Evolutionary conservation across 2,797 vertebrate species (phyloP).

Genomic region (Peromyscus melanophrys): DNA sequence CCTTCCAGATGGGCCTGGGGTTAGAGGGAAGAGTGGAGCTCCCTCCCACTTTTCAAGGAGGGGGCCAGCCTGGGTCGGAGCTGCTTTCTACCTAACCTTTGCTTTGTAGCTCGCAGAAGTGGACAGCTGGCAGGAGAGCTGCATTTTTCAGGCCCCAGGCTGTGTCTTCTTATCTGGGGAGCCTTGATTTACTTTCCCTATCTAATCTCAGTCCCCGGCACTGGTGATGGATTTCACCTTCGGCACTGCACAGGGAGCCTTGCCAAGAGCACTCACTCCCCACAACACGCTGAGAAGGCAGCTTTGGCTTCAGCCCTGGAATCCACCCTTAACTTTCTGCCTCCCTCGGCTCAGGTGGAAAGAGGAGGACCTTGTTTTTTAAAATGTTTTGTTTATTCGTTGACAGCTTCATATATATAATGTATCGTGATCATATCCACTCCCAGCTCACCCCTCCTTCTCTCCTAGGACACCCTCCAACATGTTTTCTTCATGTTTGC

Average conservation of each 20-base stretch:
- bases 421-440: not conserved
- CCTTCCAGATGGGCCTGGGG: not conserved
- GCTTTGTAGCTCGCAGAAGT: conserved; percentile 50
- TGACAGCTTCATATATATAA: not conserved
- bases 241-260: conserved; percentile 67
- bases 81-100: not conserved
- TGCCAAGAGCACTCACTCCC: conserved; percentile 65
- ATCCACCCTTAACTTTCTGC: conserved; percentile 4
- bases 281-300: not conserved
- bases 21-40: not conserved
- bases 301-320: not conserved
- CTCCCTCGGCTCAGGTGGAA: conserved; percentile 47
- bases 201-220: conserved; percentile 75
- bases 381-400: not conserved
- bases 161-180: conserved; percentile 81
- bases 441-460: not conserved
- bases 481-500: not conserved
- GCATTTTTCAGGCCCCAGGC: conserved; percentile 79
- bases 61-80: not conserved
- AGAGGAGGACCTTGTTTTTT: not conserved
- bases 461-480: not conserved
- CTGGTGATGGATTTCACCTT: conserved; percentile 82
- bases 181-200: conserved; percentile 77
- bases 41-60: not conserved
- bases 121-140: conserved; percentile 75